A percentile compares a stretch with the other conserved stretches of the same genome.
Evolutionary conservation across 2,797 vertebrate genomes (phyloP).

Genomic region (Eulemur mongoz): DNA sequence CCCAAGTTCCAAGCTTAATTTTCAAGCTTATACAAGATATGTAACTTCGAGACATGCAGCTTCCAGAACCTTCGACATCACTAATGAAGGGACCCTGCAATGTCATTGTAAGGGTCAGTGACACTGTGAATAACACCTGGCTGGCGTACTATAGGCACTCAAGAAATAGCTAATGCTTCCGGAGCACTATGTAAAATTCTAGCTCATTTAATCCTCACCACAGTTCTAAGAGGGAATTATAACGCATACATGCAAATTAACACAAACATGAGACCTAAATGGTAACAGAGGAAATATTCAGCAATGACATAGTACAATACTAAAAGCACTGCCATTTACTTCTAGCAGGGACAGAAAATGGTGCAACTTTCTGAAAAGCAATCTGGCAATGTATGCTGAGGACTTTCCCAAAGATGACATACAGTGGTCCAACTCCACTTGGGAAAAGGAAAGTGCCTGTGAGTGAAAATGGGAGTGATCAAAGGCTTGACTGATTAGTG

Average conservation of each 20-base stretch:
- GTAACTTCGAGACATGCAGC: not conserved
- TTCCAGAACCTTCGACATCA: not conserved
- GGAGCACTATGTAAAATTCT: not conserved
- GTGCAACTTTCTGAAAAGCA: not conserved
- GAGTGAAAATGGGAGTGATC: not conserved
- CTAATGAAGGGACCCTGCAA: not conserved
- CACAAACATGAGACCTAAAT: not conserved
- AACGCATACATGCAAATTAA: not conserved
- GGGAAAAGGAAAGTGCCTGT: not conserved
- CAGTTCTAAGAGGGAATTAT: not conserved
- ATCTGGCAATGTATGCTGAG: not conserved
- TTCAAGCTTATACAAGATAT: not conserved
- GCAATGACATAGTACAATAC: not conserved
- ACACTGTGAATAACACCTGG: rapidly evolving
- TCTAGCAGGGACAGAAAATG: not conserved
- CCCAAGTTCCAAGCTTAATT: not conserved
- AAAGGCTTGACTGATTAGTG: not conserved
- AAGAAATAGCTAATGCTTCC: not conserved
- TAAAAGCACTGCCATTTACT: not conserved
- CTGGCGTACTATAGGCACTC: rapidly evolving
- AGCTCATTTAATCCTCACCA: not conserved
- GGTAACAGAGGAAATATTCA: not conserved
- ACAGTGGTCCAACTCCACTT: rapidly evolving
- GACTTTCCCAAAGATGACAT: not conserved
- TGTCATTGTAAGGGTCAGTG: not conserved